Base-by-base conservation (phyloP, 2,888 invertebrate genomes). In the Dolomedes plantarius region DNA sequence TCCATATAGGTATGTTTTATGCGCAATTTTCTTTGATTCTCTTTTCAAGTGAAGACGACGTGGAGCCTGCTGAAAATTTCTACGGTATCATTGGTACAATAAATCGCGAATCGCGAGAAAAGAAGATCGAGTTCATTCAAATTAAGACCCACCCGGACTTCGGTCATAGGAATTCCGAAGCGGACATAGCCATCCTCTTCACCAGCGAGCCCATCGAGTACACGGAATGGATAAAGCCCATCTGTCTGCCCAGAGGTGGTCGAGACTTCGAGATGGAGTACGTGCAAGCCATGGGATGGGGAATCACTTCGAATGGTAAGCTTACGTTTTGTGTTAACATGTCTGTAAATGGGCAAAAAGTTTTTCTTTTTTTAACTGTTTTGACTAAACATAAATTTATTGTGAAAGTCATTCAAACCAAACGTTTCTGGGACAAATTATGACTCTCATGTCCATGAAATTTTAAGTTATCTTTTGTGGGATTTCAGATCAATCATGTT, bases 221-320 rank as follows among this genome's bases (percentile, higher is more conserved):
- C 16, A 28, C 32, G 5, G 72, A 65, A 9, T 32, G 6, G 0
- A 69, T 86, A 23, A 27, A 65, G 11, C 36, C 65, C 0, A 65
- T 86, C 9, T 86, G 86, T 62, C 29, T 86, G 3, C 72, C 67
- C 5, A 16, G 1, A 16, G 41, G 36, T 29, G 75, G 41, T 32
- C 39, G 78, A 7, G 56, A 72, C 5, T 68, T 79, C 29, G 86
- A 86, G n/a, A 7, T 68, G 2, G 29, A 69, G 1, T 71, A 75
- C n/a, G 71, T 65, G 7, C 75, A 72, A 0, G 71, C 77, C 11
- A 80, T 80, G 64, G 86, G 86, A 11, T 86, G 86, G 80, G 86
- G 86, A 23, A 71, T 75, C 11, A 75, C 71, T 0, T 75, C 77
- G 1, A 75, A 36, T 16, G 65, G 80, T 86, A 65, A 62, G 62